Percentiles rank a stretch among this genome's conserved stretches.
phyloP scores from a whole-genome alignment of 2,888 invertebrate species.

The Neria commutata region DNA sequence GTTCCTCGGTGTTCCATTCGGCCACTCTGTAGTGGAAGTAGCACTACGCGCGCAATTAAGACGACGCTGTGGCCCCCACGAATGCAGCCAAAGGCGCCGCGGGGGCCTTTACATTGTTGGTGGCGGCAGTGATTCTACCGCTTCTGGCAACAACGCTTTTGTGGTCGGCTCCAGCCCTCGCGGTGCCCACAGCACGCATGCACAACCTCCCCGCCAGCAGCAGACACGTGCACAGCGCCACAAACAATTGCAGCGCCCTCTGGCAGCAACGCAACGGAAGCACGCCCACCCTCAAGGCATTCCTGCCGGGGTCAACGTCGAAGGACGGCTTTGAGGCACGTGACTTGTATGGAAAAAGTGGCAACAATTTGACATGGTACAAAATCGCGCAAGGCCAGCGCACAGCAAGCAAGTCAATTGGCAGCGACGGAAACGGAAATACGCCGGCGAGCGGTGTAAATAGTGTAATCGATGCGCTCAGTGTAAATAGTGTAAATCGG shows the following conservation, averaged over 20 bases:
- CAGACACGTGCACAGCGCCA: conserved; percentile 2
- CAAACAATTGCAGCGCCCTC: conserved; percentile 10
- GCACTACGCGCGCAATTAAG: conserved; percentile 41
- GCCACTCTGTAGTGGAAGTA: neutral
- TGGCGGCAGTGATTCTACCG: conserved; percentile 46
- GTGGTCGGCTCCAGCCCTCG: conserved; percentile 57
- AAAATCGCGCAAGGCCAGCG: conserved; percentile 30
- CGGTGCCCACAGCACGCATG: conserved; percentile 52
- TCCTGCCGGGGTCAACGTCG: too few species aligned
- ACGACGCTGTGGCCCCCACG: conserved; percentile 62
- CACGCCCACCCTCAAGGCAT: too few species aligned
- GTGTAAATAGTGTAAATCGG: conserved; percentile 25
- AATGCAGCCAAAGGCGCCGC: conserved; percentile 61
- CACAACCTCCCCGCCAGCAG: conserved; percentile 13
- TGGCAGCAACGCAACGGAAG: conserved; percentile 5
- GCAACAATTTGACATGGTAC: conserved; percentile 35
- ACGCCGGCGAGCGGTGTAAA: conserved; percentile 21
- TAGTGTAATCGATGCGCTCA: conserved; percentile 15
- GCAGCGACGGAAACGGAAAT: conserved; percentile 41
- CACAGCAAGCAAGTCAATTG: conserved; percentile 42
- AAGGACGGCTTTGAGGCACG: too few species aligned
- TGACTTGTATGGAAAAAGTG: too few species aligned
- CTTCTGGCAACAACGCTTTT: conserved; percentile 48
- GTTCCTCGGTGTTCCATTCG: neutral
- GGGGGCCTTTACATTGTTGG: conserved; percentile 58